These are phyloP conservation scores for Ctenomys sociabilis DNA, from an alignment of 2,113 vertebrate genomes.

Conservation along the genomic window DNA sequence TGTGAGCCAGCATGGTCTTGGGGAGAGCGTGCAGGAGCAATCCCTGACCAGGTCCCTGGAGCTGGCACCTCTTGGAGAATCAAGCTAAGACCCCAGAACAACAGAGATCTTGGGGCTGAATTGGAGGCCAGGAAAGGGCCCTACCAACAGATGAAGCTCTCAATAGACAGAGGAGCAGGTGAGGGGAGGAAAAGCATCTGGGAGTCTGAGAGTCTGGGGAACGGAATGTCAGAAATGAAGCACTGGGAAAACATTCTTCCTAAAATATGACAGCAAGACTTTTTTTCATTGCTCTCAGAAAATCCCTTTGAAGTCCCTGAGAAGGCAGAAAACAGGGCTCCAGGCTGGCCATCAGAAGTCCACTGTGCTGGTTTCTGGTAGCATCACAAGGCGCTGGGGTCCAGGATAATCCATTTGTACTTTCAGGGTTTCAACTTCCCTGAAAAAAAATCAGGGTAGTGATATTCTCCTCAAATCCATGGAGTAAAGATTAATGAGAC, in stretches of 20 bases:
- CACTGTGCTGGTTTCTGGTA: neutral
- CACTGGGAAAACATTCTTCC: neutral
- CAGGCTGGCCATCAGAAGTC: neutral
- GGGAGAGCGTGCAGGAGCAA: neutral
- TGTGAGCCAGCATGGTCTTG: neutral
- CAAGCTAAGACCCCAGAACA: neutral
- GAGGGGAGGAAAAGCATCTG: neutral
- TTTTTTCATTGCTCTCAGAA: slow-evolving; percentile 31
- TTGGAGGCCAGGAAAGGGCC: neutral
- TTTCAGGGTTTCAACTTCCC: neutral
- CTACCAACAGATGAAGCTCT: neutral
- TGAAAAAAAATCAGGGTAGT: neutral
- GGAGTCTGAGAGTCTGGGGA: neutral
- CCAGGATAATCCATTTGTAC: neutral
- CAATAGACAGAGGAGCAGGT: neutral
- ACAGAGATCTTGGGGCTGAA: neutral
- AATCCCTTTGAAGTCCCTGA: slow-evolving; percentile 8
- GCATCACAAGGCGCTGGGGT: neutral
- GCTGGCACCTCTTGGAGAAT: neutral
- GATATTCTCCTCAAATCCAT: neutral
- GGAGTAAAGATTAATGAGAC: neutral
- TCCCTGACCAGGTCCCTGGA: neutral
- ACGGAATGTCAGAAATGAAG: slow-evolving; percentile 30
- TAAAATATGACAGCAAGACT: slow-evolving; percentile 38
- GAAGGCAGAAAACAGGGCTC: neutral